A percentile compares a stretch with the other conserved stretches of the same genome.
Evolutionary conservation across 2,888 invertebrate genomes (phyloP).

Genomic region (Chelonus formosanus): DNA sequence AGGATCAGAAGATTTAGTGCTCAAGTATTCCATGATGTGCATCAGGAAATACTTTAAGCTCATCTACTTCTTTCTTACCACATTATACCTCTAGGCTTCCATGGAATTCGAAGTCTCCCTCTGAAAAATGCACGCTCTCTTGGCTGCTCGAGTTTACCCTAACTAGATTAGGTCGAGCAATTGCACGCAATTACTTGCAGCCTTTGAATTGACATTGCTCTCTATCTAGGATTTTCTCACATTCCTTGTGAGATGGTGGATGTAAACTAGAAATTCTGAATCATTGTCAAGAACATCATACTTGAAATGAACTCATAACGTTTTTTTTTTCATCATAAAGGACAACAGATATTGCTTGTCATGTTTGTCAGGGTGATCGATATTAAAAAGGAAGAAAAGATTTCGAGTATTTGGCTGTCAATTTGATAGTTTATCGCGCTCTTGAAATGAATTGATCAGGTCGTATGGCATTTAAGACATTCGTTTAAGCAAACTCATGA

Average conservation of each 20-base stretch:
- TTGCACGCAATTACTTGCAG: slow-evolving; percentile 50
- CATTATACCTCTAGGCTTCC: neutral
- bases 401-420: slow-evolving; percentile 30
- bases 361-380: slow-evolving; percentile 24
- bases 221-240: too few relatives aligned
- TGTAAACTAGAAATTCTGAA: slow-evolving; percentile 16
- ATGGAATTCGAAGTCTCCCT: slow-evolving; percentile 34
- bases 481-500: slow-evolving; percentile 29
- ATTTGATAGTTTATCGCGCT: slow-evolving; percentile 32
- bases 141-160: slow-evolving; percentile 57
- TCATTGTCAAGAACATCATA: slow-evolving; percentile 18
- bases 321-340: slow-evolving; percentile 9
- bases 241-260: neutral
- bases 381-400: slow-evolving; percentile 27
- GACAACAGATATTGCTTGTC: slow-evolving; percentile 31
- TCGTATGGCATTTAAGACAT: slow-evolving; percentile 26
- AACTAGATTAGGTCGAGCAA: slow-evolving; percentile 55
- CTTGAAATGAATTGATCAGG: slow-evolving; percentile 27
- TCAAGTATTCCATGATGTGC: too few relatives aligned
- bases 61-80: too few relatives aligned
- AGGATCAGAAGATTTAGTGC: too few relatives aligned
- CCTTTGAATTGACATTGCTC: too few relatives aligned
- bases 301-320: slow-evolving; percentile 5
- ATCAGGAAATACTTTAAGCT: too few relatives aligned
- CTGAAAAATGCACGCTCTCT: slow-evolving; percentile 55